Conservation (phyloP, 2,888 invertebrate genomes). For the Nematopogon swammerdamellus region DNA sequence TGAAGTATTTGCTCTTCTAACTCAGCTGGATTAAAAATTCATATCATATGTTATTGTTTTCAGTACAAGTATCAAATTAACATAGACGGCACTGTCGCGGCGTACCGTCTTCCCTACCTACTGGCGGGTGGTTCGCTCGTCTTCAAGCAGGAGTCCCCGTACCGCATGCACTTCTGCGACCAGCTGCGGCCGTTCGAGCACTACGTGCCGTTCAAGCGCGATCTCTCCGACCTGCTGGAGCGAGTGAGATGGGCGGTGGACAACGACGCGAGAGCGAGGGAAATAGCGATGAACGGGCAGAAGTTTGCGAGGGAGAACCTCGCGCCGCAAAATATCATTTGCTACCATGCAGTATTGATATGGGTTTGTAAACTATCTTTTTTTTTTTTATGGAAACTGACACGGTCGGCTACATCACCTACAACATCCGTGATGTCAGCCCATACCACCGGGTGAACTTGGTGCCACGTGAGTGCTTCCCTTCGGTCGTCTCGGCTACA, state of each 20-base stretch:
- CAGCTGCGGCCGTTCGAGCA: conserved; percentile 72
- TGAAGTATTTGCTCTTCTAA: too few species aligned
- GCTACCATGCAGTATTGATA: conserved; percentile 72
- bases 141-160: conserved; percentile 90
- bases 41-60: too few species aligned
- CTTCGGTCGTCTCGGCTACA: too few species aligned
- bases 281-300: conserved; percentile 65
- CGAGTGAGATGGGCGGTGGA: conserved; percentile 74
- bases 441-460: too few species aligned
- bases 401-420: too few species aligned
- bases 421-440: too few species aligned
- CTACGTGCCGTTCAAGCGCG: conserved; percentile 76
- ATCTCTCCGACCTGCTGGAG: conserved; percentile 77
- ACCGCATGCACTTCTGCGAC: conserved; percentile 92
- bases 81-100: conserved; percentile 95
- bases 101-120: conserved; percentile 91
- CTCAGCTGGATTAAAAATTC: too few species aligned
- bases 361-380: conserved; percentile 24
- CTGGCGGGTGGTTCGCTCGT: conserved; percentile 84
- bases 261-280: conserved; percentile 64
- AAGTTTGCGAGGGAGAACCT: conserved; percentile 74
- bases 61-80: conserved; percentile 95
- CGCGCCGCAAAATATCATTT: conserved; percentile 80
- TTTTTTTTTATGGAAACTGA: too few species aligned
- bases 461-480: too few species aligned